Base-by-base conservation (phyloP, 1,140 invertebrate species). In the Eriosoma lanigerum region DNA sequence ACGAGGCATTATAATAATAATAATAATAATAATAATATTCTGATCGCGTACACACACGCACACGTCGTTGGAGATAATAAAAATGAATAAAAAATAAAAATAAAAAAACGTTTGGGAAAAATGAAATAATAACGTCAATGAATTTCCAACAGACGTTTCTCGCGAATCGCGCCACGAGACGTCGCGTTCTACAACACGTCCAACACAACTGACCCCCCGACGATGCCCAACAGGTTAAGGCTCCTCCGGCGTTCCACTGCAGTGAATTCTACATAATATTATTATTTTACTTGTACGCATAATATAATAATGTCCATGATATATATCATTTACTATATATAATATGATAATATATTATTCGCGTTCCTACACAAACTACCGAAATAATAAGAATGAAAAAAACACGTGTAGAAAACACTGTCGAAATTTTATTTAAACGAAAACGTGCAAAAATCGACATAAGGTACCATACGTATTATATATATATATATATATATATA, bases 141-240 rank as follows among this genome's bases (percentile, higher is more conserved):
- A 46, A 58, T 76, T 56, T 76, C n/a, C 32, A 58, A 38, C 19
- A 26, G 52, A 56, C 52, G 52, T 76, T 76, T 76, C 73, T 76
- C 73, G 73, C 73, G 73, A 76, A 76, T 56, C 73, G 44, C 66
- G 54, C 73, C 73, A 58, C 73, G 52, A 76, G 73, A 76, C 73
- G 54, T 76, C 73, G 54, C 54, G 54, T 26, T 56, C 17, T n/a
- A 46, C 38, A 38, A n/a, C 44, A n/a, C 54, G 54, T 38, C 44
- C 44, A 0, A 15, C 32, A 6, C 19, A 32, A 6, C 38, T 21
- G 19, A 5, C 17, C 12, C 32, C 9, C 62, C 32, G 72, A 54
- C 26, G 17, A 38, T 38, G 26, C 10, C 29, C 70, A 54, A 38
- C 52, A 32, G 29, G 72, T 56, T 26, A 3, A 44, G 17, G 6